Percentiles rank a stretch among this genome's conserved stretches.
Evolutionary conservation across 2,888 invertebrate genomes (phyloP).

Genomic region (Phaonia tiefii): DNA sequence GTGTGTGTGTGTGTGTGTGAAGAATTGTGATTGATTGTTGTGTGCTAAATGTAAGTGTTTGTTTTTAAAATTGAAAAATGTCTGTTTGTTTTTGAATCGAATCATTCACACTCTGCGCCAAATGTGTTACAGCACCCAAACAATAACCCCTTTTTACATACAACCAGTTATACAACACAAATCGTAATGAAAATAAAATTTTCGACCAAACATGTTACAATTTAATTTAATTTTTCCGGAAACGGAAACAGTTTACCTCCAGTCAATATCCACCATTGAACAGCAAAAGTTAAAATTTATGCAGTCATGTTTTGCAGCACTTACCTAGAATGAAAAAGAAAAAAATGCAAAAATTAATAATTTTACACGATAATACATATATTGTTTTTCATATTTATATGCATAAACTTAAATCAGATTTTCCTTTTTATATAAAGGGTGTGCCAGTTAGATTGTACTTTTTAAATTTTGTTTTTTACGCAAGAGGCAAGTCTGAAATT

Average conservation of each 20-base stretch:
- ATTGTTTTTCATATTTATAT: slow-evolving; percentile 17
- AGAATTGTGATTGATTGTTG: slow-evolving; percentile 63
- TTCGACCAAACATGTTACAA: neutral
- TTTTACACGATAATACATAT: slow-evolving; percentile 26
- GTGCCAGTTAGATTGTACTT: no score
- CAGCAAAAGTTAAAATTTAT: slow-evolving; percentile 3
- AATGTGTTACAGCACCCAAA: no score
- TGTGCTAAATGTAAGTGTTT: slow-evolving; percentile 64
- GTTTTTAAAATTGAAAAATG: slow-evolving; percentile 64
- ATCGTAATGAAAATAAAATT: slow-evolving; percentile 56
- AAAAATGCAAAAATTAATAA: slow-evolving; percentile 49
- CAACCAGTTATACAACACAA: neutral
- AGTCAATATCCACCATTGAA: neutral
- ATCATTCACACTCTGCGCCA: neutral
- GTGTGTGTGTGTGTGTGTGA: slow-evolving; percentile 40
- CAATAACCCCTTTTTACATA: no score
- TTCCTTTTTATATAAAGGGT: neutral
- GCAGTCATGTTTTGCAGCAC: slow-evolving; percentile 18
- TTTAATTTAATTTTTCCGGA: slow-evolving; percentile 18
- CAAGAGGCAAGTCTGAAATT: no score
- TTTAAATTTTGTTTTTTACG: no score
- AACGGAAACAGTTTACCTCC: slow-evolving; percentile 6
- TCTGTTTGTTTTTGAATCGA: slow-evolving; percentile 52
- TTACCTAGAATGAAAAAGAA: slow-evolving; percentile 60
- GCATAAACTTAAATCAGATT: neutral